A percentile compares a stretch with the other conserved stretches of the same genome.
phyloP scores from a whole-genome alignment of 2,797 vertebrate genomes.

The Pseudochirops cupreus region DNA sequence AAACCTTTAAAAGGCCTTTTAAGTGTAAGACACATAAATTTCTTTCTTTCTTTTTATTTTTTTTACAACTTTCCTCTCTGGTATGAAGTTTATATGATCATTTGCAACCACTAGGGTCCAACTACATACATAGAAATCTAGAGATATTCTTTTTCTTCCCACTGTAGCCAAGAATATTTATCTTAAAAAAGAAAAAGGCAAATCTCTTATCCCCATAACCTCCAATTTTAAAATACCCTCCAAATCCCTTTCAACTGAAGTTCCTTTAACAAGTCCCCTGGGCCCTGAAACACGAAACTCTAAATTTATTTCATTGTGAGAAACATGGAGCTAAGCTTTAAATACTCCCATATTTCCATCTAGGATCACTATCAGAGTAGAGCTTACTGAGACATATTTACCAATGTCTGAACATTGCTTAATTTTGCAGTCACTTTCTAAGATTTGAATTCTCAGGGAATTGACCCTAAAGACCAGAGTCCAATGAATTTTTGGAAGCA shows the following conservation, averaged over 20 bases:
- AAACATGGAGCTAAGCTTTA: conserved; percentile 1
- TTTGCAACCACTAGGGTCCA: conserved; percentile 53
- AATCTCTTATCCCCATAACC: conserved; percentile 4
- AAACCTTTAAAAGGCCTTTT: conserved; percentile 76
- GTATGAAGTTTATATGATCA: conserved; percentile 68
- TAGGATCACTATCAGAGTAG: conserved; percentile 23
- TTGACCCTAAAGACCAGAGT: background rate
- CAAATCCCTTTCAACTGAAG: conserved; percentile 47
- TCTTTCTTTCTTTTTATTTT: conserved; percentile 56
- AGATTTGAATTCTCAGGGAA: conserved; percentile 14
- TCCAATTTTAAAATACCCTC: conserved; percentile 5
- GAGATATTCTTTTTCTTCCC: conserved; percentile 45
- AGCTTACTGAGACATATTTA: conserved; percentile 42
- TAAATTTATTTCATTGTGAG: conserved; percentile 48
- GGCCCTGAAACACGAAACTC: conserved; percentile 20
- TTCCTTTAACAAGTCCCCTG: conserved; percentile 30
- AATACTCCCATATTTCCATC: conserved; percentile 35
- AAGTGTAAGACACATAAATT: conserved; percentile 80
- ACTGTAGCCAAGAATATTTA: conserved; percentile 53
- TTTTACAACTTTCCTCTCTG: conserved; percentile 69
- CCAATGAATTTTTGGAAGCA: background rate
- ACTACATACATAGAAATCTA: conserved; percentile 35
- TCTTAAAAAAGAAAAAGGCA: conserved; percentile 41
- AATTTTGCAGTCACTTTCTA: conserved; percentile 25
- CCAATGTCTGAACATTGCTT: conserved; percentile 43